These are phyloP conservation scores for Brevipalpus yothersi DNA, from an alignment of 1,140 invertebrate species.

Conservation along the genomic window DNA sequence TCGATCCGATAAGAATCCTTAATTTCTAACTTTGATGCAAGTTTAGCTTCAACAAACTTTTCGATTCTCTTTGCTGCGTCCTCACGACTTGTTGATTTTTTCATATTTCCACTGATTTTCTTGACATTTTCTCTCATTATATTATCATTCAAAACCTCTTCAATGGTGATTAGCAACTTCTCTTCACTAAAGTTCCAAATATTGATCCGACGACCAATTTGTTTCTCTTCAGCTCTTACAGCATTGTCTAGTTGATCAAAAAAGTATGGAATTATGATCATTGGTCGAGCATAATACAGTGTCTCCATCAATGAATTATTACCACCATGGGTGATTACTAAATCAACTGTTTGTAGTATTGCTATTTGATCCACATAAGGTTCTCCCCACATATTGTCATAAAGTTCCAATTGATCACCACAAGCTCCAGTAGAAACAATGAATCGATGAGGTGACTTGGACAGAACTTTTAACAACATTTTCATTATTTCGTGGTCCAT, in stretches of 20 bases:
- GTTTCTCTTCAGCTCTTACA: constrained; percentile 4
- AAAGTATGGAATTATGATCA: constrained; percentile 5
- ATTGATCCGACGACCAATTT: not conserved
- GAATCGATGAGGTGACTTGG: constrained; percentile 1
- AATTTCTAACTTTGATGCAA: too few relatives aligned
- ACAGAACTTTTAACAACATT: not conserved
- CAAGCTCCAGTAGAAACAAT: not conserved
- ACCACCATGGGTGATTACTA: constrained; percentile 18
- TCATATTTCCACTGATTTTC: not conserved
- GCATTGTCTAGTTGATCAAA: constrained; percentile 10
- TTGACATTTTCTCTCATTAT: not conserved
- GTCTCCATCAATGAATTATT: constrained; percentile 4
- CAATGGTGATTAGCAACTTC: not conserved
- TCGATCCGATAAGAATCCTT: too few relatives aligned
- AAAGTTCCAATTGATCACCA: not conserved
- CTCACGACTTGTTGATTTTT: not conserved
- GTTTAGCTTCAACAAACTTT: not conserved
- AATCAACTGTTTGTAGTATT: constrained; percentile 4
- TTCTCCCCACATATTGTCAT: constrained; percentile 4
- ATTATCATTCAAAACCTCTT: not conserved
- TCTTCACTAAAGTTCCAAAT: not conserved
- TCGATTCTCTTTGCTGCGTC: not conserved
- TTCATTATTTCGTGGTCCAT: constrained; percentile 7
- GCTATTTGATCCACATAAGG: constrained; percentile 1
- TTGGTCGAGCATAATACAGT: not conserved